Percentiles rank a stretch among this genome's conserved stretches.
Evolutionary conservation across 37 sponge, comb jelly and placozoan genomes (phyloP).

Genomic region (Oopsacas minuta): DNA sequence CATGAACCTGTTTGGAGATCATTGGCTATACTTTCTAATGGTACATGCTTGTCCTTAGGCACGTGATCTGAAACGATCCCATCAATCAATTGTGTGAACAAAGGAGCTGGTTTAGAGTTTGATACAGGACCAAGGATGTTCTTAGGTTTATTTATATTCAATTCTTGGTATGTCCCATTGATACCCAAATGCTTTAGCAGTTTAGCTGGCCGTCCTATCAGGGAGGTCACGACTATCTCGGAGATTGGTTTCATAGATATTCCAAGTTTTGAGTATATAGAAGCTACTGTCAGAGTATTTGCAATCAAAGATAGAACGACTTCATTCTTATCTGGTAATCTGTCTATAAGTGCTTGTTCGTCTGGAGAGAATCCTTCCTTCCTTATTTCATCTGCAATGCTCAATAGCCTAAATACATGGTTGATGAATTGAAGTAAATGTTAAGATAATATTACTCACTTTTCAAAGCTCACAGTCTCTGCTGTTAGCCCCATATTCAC

Average conservation of each 20-base stretch:
- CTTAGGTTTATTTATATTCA: background rate
- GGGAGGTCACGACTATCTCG: background rate
- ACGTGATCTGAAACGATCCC: conserved; percentile 14
- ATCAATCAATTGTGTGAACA: background rate
- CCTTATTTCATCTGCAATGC: background rate
- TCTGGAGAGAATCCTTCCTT: conserved; percentile 17
- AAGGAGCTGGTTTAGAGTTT: background rate
- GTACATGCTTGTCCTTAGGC: background rate
- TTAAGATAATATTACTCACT: background rate
- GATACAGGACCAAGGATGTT: background rate
- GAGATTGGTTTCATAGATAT: background rate
- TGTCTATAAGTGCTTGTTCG: background rate
- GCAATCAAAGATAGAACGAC: background rate
- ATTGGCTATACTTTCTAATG: background rate
- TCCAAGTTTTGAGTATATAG: background rate
- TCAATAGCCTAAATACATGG: background rate
- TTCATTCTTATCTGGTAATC: background rate
- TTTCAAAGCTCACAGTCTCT: background rate
- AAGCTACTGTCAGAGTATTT: background rate
- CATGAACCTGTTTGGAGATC: background rate
- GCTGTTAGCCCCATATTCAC: background rate
- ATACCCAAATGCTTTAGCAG: background rate
- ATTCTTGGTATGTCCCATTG: background rate
- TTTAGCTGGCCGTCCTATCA: background rate
- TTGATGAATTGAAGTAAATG: background rate